phyloP scores from a whole-genome alignment of 2,888 invertebrate genomes.

The Rotaria macrura region DNA sequence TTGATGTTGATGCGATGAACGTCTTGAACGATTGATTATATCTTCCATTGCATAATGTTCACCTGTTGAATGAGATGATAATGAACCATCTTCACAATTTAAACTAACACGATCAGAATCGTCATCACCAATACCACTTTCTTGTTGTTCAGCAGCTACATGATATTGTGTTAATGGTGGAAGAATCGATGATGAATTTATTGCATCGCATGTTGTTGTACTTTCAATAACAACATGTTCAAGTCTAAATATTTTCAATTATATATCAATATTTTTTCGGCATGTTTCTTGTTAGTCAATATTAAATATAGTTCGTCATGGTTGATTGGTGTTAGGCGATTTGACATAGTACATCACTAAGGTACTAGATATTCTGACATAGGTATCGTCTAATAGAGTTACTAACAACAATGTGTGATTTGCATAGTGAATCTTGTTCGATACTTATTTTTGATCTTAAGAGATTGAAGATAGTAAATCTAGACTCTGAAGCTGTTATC shows the following conservation, averaged over 20 bases:
- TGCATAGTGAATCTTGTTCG: too few relatives aligned
- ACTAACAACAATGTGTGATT: too few relatives aligned
- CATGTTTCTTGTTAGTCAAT: too few relatives aligned
- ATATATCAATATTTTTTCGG: too few relatives aligned
- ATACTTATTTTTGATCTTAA: too few relatives aligned
- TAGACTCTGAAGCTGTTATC: too few relatives aligned
- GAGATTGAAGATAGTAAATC: too few relatives aligned
- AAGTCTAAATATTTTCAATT: background rate
- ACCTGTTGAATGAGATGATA: background rate
- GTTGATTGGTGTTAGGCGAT: too few relatives aligned
- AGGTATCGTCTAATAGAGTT: too few relatives aligned
- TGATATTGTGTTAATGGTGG: background rate
- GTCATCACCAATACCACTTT: background rate
- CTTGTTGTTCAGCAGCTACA: background rate
- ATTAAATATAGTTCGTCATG: too few relatives aligned
- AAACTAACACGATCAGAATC: constrained; percentile 1
- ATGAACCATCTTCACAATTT: constrained; percentile 18
- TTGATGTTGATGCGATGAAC: background rate
- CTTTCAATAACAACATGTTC: background rate
- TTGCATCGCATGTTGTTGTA: background rate
- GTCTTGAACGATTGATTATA: background rate
- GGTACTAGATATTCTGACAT: too few relatives aligned
- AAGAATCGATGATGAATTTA: background rate
- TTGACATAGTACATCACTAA: too few relatives aligned
- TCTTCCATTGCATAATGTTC: constrained; percentile 19